These are phyloP conservation scores for Pongo abelii DNA, from an alignment of 2,113 vertebrate species.

Conservation along the genomic window DNA sequence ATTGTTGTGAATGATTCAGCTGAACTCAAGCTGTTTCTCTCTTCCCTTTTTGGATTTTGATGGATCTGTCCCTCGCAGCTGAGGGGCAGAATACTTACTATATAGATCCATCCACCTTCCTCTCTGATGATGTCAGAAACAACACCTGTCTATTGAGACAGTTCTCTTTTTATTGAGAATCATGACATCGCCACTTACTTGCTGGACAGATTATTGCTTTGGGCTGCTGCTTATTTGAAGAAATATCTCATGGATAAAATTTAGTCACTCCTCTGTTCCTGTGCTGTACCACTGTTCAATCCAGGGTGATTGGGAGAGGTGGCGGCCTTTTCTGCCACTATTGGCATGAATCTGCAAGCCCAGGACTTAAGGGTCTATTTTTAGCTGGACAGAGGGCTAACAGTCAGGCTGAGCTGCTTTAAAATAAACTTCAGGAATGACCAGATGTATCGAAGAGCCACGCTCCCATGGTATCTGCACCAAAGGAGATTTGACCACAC, in stretches of 20 bases:
- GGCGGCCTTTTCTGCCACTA: background rate
- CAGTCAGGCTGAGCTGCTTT: background rate
- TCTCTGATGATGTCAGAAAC: background rate
- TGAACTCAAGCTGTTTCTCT: background rate
- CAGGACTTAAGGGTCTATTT: background rate
- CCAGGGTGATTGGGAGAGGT: background rate
- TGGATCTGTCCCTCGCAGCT: background rate
- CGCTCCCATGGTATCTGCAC: background rate
- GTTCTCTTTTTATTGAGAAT: background rate
- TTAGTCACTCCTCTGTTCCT: background rate
- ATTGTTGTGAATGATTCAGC: background rate
- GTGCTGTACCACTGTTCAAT: background rate
- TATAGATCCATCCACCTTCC: background rate
- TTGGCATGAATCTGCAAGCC: background rate
- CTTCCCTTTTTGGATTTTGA: background rate
- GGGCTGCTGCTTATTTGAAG: background rate
- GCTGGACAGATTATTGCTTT: background rate
- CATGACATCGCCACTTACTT: background rate
- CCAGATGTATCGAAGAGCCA: background rate
- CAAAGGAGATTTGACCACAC: background rate
- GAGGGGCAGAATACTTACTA: background rate
- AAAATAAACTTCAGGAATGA: constrained; percentile 22
- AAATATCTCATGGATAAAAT: background rate
- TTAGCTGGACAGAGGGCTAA: background rate
- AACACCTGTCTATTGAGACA: background rate